A percentile compares a stretch with the other conserved stretches of the same genome.
phyloP scores from a whole-genome alignment of 1,140 invertebrate genomes.

The Spodoptera frugiperda region DNA sequence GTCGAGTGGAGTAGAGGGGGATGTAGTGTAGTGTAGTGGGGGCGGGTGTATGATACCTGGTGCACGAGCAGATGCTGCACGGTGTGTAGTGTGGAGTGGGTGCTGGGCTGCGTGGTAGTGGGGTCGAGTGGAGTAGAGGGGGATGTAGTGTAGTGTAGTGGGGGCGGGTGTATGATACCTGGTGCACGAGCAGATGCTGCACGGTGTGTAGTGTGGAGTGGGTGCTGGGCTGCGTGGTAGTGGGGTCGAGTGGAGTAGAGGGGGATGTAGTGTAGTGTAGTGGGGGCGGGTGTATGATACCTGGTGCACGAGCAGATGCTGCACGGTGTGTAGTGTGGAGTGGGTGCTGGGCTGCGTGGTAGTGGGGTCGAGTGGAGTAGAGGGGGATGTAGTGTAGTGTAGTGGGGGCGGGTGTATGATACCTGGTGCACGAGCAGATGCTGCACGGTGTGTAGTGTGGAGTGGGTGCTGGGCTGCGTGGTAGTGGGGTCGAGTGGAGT shows the following conservation, averaged over 20 bases:
- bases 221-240: slow-evolving; percentile 55
- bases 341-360: slow-evolving; percentile 58
- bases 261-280: not conserved
- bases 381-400: no score
- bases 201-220: slow-evolving; percentile 56
- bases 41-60: slow-evolving; percentile 15
- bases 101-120: slow-evolving; percentile 53
- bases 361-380: not conserved
- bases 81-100: slow-evolving; percentile 57
- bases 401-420: slow-evolving; percentile 3
- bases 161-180: slow-evolving; percentile 11
- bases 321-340: slow-evolving; percentile 53
- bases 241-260: not conserved
- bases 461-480: slow-evolving; percentile 57
- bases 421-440: slow-evolving; percentile 24
- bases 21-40: not conserved
- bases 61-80: slow-evolving; percentile 29
- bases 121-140: not conserved
- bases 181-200: slow-evolving; percentile 24
- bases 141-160: not conserved
- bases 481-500: slow-evolving; percentile 25
- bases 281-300: slow-evolving; percentile 5
- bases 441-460: slow-evolving; percentile 52
- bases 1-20: no score
- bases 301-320: slow-evolving; percentile 25